Conservation (phyloP, 1,140 invertebrate genomes). For the Drosophila kepulauana region DNA sequence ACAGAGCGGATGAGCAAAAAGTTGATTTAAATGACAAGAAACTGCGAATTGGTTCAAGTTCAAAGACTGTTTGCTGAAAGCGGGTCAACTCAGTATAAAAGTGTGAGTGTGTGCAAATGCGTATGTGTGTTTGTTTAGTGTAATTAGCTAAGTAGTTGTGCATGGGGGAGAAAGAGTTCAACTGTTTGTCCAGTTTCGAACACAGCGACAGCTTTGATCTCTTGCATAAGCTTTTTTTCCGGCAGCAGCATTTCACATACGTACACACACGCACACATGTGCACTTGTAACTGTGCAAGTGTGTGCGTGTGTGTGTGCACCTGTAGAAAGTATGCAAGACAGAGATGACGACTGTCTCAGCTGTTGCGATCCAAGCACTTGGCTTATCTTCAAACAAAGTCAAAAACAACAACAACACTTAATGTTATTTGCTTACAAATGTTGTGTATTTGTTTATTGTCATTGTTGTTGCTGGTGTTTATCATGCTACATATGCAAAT, state of each 20-base stretch:
- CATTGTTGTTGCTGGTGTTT: conserved; percentile 36
- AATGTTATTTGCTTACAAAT: conserved; percentile 33
- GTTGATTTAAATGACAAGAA: conserved; percentile 30
- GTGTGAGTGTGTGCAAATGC: background rate
- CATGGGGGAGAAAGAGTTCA: conserved; percentile 57
- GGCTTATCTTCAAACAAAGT: conserved; percentile 15
- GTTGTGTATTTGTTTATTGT: conserved; percentile 13
- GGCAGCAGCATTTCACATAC: conserved; percentile 13
- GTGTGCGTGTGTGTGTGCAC: conserved; percentile 5
- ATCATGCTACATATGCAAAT: conserved; percentile 63
- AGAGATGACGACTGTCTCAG: background rate
- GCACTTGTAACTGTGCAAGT: background rate
- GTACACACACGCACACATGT: background rate
- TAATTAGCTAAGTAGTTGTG: conserved; percentile 18
- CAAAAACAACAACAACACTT: conserved; percentile 13
- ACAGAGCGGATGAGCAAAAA: conserved; percentile 36
- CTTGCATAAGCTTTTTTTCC: conserved; percentile 49
- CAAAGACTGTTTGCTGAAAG: conserved; percentile 62
- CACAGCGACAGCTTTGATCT: conserved; percentile 9
- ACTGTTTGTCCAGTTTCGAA: conserved; percentile 50
- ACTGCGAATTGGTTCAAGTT: conserved; percentile 75
- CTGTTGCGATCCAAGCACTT: conserved; percentile 5
- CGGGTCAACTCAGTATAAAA: conserved; percentile 51
- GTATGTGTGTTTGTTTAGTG: background rate
- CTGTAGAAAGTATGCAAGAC: conserved; percentile 9